Base-by-base conservation (phyloP, 2,888 invertebrate genomes). In the Penaeus monodon region DNA sequence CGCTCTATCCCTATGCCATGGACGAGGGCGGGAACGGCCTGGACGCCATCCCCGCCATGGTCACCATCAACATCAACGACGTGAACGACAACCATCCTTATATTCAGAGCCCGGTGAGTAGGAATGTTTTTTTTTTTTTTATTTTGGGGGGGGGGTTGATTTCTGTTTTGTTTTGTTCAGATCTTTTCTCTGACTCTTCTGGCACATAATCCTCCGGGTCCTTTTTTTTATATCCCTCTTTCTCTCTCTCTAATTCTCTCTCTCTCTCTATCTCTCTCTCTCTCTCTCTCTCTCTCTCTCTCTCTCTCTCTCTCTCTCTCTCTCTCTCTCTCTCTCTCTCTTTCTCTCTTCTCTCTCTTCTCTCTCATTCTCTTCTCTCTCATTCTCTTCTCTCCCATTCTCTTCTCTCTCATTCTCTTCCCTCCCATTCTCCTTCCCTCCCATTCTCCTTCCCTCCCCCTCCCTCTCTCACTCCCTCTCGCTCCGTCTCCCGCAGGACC, bases 11-110 rank as follows among this genome's bases (percentile, higher is more conserved):
- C 27, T 57, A 70, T 10, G 89, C 89, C n/a, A 81, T 68, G 63
- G 89, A 89, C 74, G 89, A 80, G 1, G 88, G 85, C 14, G 89
- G 88, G 0, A 38, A 65, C 10, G 89, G 89, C n/a, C 83, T 65
- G 74, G 88, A 88, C 27, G 86, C 88, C 10, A 70, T 84, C 29
- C 89, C 89, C 10, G 80, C 88, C 64, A 66, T 77, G 22, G 88
- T 89, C 73, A 66, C 44, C 65, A 70, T 89, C 70, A 73, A 44
- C 38, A 88, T 89, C 63, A 27, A 27, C 17, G 89, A 89, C 82
- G 20, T 86, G n/a, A 89, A 89, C 64, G 89, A 89, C 73, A 89
- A 89, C 65, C 88, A 89, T 20, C 89, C 89, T 2, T 86, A 81
- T 79, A 89, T 89, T 81, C 76, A 86, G 74, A 80, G 74, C 29